Evolutionary conservation across 1,140 invertebrate species (phyloP), one percentile per base, ranked within the genome.

Genomic region (Drosophila suzukii): DNA sequence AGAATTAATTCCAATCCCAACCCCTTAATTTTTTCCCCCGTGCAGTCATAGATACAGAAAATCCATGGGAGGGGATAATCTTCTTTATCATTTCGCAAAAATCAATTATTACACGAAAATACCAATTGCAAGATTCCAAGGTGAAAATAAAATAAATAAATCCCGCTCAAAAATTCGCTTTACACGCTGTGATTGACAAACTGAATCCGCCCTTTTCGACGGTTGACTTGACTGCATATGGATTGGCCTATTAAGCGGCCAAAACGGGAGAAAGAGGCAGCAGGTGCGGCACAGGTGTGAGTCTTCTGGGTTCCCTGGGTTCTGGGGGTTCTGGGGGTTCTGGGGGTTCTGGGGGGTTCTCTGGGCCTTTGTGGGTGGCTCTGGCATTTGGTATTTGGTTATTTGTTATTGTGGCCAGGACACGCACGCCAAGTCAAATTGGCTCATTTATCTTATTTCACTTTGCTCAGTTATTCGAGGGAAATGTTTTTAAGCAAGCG

Each of bases 371-470:
- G 44, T 49, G 49, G 30, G 30, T 8, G 50, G 50, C 20, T 36
- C 34, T 20, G 51, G 51, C 17, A 54, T 36, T 54, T 38, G 32
- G 50, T 43, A 39, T 59, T 47, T 66, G 38, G 24, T 57, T 32
- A 51, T 66, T 47, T 70, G 65, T 66, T 66, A 34, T 68, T 66
- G 58, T 41, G 63, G 63, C 59, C 47, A n/a, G 47, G 58, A 50
- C 59, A 75, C 65, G 78, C 71, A 81, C 78, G 78, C 66, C 76
- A 77, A 81, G 73, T 81, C 59, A 81, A 86, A 86, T 85, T 85
- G 81, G 63, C 81, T 86, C 78, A 84, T 85, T 84, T 84, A 84
- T 84, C 81, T 84, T 81, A 81, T 85, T 81, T 85, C 73, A 84
- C 62, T 74, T 85, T 81, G 59, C 76, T 41, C 27, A 6, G 47